These are phyloP conservation scores for Panzeria rudis DNA, from an alignment of 2,888 invertebrate genomes.

Conservation along the genomic window DNA sequence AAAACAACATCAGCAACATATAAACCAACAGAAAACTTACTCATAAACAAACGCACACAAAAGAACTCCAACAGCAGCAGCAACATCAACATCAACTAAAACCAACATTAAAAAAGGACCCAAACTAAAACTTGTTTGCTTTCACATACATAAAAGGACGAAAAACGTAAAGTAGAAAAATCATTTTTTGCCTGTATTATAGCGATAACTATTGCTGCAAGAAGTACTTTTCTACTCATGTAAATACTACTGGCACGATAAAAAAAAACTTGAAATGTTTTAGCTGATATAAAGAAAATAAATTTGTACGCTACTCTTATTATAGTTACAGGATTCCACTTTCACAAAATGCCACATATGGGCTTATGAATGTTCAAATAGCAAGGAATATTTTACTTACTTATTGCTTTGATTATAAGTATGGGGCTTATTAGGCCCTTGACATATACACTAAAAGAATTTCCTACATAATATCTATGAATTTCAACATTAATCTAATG, in stretches of 20 bases:
- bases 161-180: slow-evolving; percentile 48
- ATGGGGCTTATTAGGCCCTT: no score
- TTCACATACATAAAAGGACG: slow-evolving; percentile 31
- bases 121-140: slow-evolving; percentile 58
- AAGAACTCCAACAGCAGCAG: slow-evolving; percentile 38
- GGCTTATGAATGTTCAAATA: no score
- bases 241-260: slow-evolving; percentile 7
- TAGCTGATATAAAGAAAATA: not conserved
- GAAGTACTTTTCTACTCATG: slow-evolving; percentile 26
- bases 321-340: not conserved
- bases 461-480: no score
- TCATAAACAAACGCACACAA: slow-evolving; percentile 47
- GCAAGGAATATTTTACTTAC: no score
- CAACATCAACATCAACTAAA: slow-evolving; percentile 32
- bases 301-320: not conserved
- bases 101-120: slow-evolving; percentile 50
- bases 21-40: slow-evolving; percentile 35
- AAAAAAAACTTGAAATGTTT: not conserved
- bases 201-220: slow-evolving; percentile 57
- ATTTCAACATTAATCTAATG: no score
- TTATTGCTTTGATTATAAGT: no score
- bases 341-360: no score
- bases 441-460: no score
- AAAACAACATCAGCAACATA: slow-evolving; percentile 64
- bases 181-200: slow-evolving; percentile 43